phyloP scores from a whole-genome alignment of 1,140 invertebrate species.

The Tetranychus cinnabarinus region DNA sequence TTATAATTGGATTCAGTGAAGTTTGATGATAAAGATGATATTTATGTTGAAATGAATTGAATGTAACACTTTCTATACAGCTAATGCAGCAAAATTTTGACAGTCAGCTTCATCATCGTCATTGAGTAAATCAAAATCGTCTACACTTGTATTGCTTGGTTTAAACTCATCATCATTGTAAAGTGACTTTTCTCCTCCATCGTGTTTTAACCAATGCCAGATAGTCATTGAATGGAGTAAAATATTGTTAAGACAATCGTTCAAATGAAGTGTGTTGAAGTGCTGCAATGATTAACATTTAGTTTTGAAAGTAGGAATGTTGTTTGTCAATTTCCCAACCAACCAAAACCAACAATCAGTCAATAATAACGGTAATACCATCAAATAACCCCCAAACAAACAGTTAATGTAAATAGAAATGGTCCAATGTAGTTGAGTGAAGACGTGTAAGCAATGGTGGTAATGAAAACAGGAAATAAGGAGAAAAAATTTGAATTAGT shows the following conservation, averaged over 20 bases:
- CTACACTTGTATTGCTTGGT: not conserved
- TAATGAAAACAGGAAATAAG: not conserved
- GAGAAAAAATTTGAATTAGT: not conserved
- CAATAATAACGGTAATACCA: too few species aligned
- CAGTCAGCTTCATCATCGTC: not conserved
- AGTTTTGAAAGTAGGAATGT: too few species aligned
- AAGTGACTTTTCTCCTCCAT: constrained; percentile 3
- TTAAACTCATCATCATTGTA: constrained; percentile 1
- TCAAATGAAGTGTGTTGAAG: constrained; percentile 9
- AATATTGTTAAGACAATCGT: constrained; percentile 1
- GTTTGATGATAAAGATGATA: not conserved
- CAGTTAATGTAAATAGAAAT: too few species aligned
- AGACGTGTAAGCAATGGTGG: not conserved
- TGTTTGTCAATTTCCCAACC: too few species aligned
- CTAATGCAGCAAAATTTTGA: not conserved
- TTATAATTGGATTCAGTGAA: too few species aligned
- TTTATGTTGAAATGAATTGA: not conserved
- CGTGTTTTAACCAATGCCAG: constrained; percentile 8
- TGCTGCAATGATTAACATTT: not conserved
- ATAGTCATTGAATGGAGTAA: constrained; percentile 6
- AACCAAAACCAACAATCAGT: too few species aligned
- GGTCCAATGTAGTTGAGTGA: not conserved
- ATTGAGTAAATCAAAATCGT: constrained; percentile 4
- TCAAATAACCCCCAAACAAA: too few species aligned
- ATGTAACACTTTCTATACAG: not conserved